Evolutionary conservation across 2,888 invertebrate genomes (phyloP).

Genomic region (Sceliomorpha sp.): DNA sequence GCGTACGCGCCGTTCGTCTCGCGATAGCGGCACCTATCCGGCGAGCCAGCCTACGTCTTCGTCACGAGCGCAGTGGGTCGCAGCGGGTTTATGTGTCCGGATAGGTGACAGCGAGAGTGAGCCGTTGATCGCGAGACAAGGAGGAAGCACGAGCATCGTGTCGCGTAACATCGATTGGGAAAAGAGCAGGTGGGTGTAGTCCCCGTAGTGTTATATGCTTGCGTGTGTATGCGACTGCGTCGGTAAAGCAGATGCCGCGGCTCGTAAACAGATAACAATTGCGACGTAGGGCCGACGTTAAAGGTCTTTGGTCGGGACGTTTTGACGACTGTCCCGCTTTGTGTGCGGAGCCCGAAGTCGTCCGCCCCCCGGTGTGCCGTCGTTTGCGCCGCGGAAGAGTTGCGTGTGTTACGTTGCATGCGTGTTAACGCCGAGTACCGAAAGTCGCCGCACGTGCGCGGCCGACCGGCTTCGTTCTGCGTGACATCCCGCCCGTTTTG

Average conservation of each 20-base stretch:
- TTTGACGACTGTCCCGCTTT: too few relatives aligned
- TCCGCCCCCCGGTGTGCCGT: too few relatives aligned
- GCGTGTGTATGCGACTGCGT: constrained; percentile 11
- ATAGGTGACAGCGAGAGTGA: constrained; percentile 61
- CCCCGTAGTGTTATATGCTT: constrained; percentile 21
- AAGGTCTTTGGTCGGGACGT: too few relatives aligned
- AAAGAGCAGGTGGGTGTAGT: constrained; percentile 72
- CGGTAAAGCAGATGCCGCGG: constrained; percentile 17
- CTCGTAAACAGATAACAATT: too few relatives aligned
- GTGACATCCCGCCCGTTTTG: too few relatives aligned
- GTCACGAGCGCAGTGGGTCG: constrained; percentile 31
- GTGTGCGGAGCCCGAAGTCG: too few relatives aligned
- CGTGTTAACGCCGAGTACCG: too few relatives aligned
- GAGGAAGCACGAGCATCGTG: neutral
- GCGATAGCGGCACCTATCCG: constrained; percentile 11
- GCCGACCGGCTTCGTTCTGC: too few relatives aligned
- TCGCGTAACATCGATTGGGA: constrained; percentile 25
- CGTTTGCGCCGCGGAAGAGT: too few relatives aligned
- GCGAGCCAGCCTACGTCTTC: constrained; percentile 28
- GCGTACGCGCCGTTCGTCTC: constrained; percentile 15
- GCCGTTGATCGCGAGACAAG: constrained; percentile 11
- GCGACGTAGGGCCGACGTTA: too few relatives aligned
- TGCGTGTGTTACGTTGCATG: too few relatives aligned
- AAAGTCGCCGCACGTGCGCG: too few relatives aligned
- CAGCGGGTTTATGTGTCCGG: constrained; percentile 53